phyloP scores from a whole-genome alignment of 2,888 invertebrate genomes.

The Philonicus albiceps region DNA sequence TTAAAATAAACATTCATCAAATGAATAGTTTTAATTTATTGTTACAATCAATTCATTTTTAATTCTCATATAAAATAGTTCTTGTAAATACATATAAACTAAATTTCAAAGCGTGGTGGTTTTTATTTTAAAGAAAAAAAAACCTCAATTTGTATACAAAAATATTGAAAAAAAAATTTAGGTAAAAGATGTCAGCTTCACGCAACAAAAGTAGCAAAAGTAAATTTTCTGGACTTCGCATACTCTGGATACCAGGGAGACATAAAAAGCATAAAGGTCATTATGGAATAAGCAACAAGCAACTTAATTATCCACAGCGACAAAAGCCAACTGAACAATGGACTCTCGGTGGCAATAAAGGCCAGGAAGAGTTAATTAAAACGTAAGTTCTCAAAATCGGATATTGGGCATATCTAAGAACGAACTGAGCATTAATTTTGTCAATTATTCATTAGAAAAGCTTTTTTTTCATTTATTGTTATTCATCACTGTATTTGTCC shows the following conservation, averaged over 20 bases:
- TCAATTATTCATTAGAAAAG: neutral
- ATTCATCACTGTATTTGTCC: neutral
- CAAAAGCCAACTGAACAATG: slow-evolving; percentile 61
- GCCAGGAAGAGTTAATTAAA: slow-evolving; percentile 52
- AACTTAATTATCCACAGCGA: slow-evolving; percentile 52
- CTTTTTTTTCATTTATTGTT: neutral
- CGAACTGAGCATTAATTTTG: neutral
- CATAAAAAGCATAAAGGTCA: slow-evolving; percentile 58
- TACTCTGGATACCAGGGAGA: slow-evolving; percentile 62
- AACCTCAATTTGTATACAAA: neutral
- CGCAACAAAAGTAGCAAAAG: slow-evolving; percentile 57
- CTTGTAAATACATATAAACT: neutral
- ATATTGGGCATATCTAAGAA: neutral
- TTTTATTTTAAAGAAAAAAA: neutral
- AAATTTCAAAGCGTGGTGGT: neutral
- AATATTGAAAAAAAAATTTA: neutral
- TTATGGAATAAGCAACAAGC: slow-evolving; percentile 57
- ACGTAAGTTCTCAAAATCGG: slow-evolving; percentile 46
- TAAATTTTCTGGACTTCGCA: slow-evolving; percentile 57
- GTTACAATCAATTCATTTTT: neutral
- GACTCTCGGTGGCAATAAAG: slow-evolving; percentile 60
- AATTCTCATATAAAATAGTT: neutral
- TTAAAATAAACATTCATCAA: neutral
- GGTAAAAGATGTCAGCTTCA: slow-evolving; percentile 56
- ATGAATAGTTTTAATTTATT: neutral